Percentiles rank a stretch among this genome's conserved stretches.
Conservation (phyloP, 2,888 invertebrate genomes). For the Diabrotica balteata region DNA sequence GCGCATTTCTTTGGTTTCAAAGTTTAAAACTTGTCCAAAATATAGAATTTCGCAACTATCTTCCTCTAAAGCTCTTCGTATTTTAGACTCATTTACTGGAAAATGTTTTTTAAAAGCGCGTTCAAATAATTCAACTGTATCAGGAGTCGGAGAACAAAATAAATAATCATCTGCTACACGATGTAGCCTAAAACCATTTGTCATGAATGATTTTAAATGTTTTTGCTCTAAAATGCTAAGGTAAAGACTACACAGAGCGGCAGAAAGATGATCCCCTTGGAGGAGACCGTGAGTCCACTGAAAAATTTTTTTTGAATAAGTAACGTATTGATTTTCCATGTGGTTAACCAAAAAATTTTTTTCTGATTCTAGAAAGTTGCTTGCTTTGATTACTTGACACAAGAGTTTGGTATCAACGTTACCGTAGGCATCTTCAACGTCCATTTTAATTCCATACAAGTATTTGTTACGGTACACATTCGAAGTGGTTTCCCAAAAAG, state of each 20-base stretch:
- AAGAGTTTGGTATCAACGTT: constrained; percentile 36
- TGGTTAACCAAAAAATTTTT: constrained; percentile 38
- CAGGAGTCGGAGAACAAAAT: constrained; percentile 38
- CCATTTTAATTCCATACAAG: constrained; percentile 41
- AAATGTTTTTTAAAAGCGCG: constrained; percentile 19
- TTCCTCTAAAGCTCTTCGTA: constrained; percentile 21
- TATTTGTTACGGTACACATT: constrained; percentile 15
- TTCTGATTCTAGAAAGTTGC: constrained; percentile 23
- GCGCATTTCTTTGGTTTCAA: constrained; percentile 37
- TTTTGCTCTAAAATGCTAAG: constrained; percentile 36
- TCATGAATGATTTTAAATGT: constrained; percentile 26
- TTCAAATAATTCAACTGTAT: constrained; percentile 32
- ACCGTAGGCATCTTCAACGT: constrained; percentile 44
- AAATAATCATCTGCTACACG: constrained; percentile 44
- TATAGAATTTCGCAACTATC: constrained; percentile 32
- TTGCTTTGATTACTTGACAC: constrained; percentile 26
- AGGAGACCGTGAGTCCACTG: constrained; percentile 44
- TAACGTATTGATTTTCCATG: constrained; percentile 40
- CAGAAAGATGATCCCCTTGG: constrained; percentile 43
- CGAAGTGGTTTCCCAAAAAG: constrained; percentile 31
- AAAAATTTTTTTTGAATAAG: constrained; percentile 34
- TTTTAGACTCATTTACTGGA: constrained; percentile 39
- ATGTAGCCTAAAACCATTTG: constrained; percentile 31
- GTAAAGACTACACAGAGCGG: constrained; percentile 41
- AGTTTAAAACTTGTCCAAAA: constrained; percentile 41